Evolutionary conservation across 2,113 vertebrate species (phyloP), one percentile per base, ranked within the genome.

Genomic region (Probosciger aterrimus): DNA sequence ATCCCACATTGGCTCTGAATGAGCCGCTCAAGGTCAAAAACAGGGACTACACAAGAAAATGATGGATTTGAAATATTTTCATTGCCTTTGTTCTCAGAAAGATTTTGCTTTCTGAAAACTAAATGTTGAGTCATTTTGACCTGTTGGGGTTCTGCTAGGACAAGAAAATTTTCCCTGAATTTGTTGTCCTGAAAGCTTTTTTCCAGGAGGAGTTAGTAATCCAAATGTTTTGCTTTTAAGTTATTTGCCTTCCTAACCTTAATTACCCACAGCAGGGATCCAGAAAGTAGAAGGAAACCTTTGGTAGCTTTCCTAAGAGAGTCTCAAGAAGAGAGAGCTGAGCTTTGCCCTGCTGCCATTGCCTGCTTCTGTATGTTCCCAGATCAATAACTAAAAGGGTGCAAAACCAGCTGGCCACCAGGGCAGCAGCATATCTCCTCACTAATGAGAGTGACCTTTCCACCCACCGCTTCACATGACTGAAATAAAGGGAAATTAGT

Each of bases 381-480:
- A 96, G 85, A 95, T 97, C 95, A 95, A 79, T 80, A 88, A 62
- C 82, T 80, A 71, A 92, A 89, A 85, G 68, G 55, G 90, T 94
- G 86, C 88, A 80, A 85, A 96, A 86, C 82, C 94, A 59, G 67
- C 9, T 80, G 95, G 77, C 95, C 93, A 92, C 88, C 84, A 95
- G 93, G 92, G 78, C 93, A 95, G 87, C 76, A 89, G 69, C 90
- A 82, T 68, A 86, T 91, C 94, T 96, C 78, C 73, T 52, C 52
- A 55, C 75, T 97, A 97, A 96, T 95, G 90, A 96, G 82, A 55
- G 60, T 91, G 90, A 95, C 94, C 92, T 96, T 96, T 96, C 71
- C 70, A 95, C 93, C 83, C 82, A 64, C 52, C 2, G n/a, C 78
- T 96, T 86, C 86, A 70, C 62, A 53, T 59, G 71, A 71, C 71